Evolutionary conservation across 92 coral and sea anemone species (phyloP).

Genomic region (Bergia puertoricense): DNA sequence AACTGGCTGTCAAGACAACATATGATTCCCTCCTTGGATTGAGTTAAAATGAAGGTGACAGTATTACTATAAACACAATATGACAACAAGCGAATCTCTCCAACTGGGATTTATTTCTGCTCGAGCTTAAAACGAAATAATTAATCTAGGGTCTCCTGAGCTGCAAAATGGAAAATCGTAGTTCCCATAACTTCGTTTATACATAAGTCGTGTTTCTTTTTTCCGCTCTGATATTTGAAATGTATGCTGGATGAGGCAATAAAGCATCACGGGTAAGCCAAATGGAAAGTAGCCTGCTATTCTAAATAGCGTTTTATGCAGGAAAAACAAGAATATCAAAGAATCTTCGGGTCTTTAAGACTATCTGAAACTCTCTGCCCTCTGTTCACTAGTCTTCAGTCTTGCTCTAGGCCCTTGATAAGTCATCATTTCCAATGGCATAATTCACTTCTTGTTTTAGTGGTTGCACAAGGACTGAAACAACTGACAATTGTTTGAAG

Average conservation of each 20-base stretch:
- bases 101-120: conserved; percentile 8
- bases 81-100: conserved; percentile 14
- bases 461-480: conserved; percentile 7
- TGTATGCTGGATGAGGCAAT: background rate
- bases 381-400: background rate
- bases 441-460: background rate
- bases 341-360: background rate
- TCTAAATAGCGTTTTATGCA: background rate
- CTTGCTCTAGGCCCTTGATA: background rate
- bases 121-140: background rate
- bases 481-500: conserved; percentile 3
- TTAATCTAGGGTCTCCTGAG: background rate
- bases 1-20: background rate
- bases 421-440: background rate
- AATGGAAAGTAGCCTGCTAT: background rate
- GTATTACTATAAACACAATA: background rate
- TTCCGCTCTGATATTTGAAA: too few species aligned
- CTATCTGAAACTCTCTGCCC: background rate
- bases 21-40: background rate
- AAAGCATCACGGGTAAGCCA: background rate
- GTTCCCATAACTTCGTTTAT: too few species aligned
- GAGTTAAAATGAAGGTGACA: background rate
- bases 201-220: background rate
- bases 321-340: background rate
- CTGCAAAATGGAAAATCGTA: background rate